Evolutionary conservation across 2,797 vertebrate species (phyloP).

Genomic region (Syngnathus acus): DNA sequence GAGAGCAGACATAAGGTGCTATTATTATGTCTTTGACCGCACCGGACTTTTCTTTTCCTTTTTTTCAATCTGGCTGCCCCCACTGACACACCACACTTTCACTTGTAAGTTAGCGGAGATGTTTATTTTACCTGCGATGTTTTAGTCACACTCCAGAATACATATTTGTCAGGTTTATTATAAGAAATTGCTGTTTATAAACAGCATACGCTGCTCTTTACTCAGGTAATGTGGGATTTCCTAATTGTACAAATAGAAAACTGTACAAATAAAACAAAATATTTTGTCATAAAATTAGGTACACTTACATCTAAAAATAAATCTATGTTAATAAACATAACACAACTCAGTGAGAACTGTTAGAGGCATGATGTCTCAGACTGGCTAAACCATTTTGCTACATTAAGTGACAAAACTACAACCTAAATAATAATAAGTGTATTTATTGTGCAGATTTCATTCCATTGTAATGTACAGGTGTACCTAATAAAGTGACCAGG

Average conservation of each 20-base stretch:
- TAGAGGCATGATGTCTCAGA: not conserved
- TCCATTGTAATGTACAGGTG: not conserved
- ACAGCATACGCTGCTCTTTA: not conserved
- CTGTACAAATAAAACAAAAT: not conserved
- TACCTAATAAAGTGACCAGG: not conserved
- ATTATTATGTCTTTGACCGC: slow-evolving; percentile 48
- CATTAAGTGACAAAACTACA: not conserved
- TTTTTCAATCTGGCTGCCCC: slow-evolving; percentile 1
- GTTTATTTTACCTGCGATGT: not conserved
- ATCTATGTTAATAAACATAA: not conserved
- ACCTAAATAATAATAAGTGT: not conserved
- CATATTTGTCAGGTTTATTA: not conserved
- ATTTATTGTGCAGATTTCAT: not conserved
- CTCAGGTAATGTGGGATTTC: not conserved
- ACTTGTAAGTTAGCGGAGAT: not conserved
- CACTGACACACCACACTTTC: slow-evolving; percentile 6
- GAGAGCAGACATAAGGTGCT: slow-evolving; percentile 40
- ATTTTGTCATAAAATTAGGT: not conserved
- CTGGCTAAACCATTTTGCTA: not conserved
- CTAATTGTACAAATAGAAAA: not conserved
- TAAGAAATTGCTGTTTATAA: not conserved
- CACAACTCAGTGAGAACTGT: not conserved
- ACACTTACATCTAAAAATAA: not conserved
- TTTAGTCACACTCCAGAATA: not conserved
- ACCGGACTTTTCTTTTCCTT: slow-evolving; percentile 1